Conservation (phyloP, 2,888 invertebrate genomes). For the Peribatodes rhomboidaria region DNA sequence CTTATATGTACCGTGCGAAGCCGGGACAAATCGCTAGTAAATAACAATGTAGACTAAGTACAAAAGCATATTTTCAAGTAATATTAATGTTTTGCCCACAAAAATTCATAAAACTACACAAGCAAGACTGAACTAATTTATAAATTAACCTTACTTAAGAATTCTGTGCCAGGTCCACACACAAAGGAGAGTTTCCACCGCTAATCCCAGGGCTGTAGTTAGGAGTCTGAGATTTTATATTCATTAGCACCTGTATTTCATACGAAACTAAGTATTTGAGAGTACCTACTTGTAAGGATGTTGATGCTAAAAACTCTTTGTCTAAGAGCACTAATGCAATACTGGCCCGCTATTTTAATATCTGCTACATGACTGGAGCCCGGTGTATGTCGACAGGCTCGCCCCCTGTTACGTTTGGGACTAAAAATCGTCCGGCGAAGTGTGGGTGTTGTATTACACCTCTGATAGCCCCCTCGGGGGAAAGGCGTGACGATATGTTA, state of each 20-base stretch:
- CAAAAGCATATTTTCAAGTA: background rate
- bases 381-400: too few relatives aligned
- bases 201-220: conserved; percentile 28
- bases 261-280: background rate
- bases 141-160: conserved; percentile 24
- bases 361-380: too few relatives aligned
- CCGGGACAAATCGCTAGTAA: too few relatives aligned
- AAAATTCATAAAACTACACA: conserved; percentile 6
- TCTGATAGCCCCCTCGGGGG: too few relatives aligned
- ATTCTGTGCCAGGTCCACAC: conserved; percentile 15
- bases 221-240: conserved; percentile 30
- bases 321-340: too few relatives aligned
- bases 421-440: too few relatives aligned
- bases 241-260: conserved; percentile 22
- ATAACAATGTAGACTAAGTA: background rate
- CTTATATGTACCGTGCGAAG: too few relatives aligned
- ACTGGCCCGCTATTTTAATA: too few relatives aligned
- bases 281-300: background rate
- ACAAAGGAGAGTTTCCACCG: conserved; percentile 15
- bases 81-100: background rate
- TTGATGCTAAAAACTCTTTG: too few relatives aligned
- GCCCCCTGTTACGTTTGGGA: too few relatives aligned
- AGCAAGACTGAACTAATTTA: conserved; percentile 17
- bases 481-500: too few relatives aligned
- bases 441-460: too few relatives aligned